Conservation (phyloP, 2,888 invertebrate species). For the Heteromyza rotundicornis region DNA sequence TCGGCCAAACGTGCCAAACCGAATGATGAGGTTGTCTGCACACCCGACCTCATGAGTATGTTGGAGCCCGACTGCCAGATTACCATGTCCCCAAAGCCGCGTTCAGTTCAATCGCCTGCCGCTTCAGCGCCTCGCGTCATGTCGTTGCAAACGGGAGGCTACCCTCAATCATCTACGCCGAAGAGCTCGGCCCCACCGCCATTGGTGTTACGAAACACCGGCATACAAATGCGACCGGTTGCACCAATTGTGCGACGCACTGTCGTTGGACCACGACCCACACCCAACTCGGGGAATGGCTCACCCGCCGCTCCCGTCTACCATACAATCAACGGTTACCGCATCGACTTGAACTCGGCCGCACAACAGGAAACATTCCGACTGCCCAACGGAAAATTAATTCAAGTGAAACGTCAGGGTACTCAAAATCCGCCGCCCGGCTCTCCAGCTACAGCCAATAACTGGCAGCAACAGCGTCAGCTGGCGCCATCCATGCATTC, state of each 20-base stretch:
- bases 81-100: slow-evolving; percentile 46
- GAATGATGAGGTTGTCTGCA: slow-evolving; percentile 68
- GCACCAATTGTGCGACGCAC: slow-evolving; percentile 46
- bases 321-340: slow-evolving; percentile 61
- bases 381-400: slow-evolving; percentile 61
- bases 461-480: slow-evolving; percentile 26
- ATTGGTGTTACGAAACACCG: slow-evolving; percentile 51
- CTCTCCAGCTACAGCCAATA: slow-evolving; percentile 26
- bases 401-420: slow-evolving; percentile 61
- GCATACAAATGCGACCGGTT: slow-evolving; percentile 47
- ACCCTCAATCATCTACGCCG: slow-evolving; percentile 16
- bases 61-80: slow-evolving; percentile 59
- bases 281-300: slow-evolving; percentile 39
- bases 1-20: slow-evolving; percentile 49
- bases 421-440: slow-evolving; percentile 26
- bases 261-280: slow-evolving; percentile 43
- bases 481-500: slow-evolving; percentile 24
- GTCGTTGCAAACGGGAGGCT: slow-evolving; percentile 36
- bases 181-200: slow-evolving; percentile 48
- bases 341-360: slow-evolving; percentile 62
- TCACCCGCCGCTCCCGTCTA: slow-evolving; percentile 58
- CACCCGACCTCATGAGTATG: slow-evolving; percentile 66
- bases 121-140: slow-evolving; percentile 40
- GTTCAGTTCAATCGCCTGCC: slow-evolving; percentile 34
- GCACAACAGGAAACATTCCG: slow-evolving; percentile 62